These are phyloP conservation scores for Eretmocerus hayati DNA, from an alignment of 2,888 invertebrate species.

Conservation along the genomic window DNA sequence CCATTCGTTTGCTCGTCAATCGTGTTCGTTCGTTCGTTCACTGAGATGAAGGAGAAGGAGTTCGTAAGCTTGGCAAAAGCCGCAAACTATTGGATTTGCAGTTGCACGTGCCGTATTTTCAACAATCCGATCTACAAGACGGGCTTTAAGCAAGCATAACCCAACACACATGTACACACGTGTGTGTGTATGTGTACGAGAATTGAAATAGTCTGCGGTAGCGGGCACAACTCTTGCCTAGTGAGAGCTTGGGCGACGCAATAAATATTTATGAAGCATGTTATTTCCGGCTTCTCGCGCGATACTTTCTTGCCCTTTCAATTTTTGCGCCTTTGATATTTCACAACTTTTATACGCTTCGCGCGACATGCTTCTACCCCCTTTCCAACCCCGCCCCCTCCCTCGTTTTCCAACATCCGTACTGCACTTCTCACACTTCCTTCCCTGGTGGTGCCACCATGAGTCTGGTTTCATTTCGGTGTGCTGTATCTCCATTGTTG, in stretches of 20 bases:
- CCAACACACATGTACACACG: neutral
- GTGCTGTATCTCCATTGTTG: no score
- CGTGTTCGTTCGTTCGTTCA: neutral
- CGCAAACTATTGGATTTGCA: slow-evolving; percentile 13
- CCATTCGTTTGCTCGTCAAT: slow-evolving; percentile 11
- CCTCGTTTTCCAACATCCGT: neutral
- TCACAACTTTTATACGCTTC: neutral
- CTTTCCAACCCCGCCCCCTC: neutral
- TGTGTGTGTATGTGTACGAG: neutral
- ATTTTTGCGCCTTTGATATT: slow-evolving; percentile 12
- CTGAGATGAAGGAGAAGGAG: no score
- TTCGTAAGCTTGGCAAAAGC: no score
- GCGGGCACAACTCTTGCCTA: neutral
- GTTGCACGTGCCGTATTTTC: neutral
- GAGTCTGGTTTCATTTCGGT: no score
- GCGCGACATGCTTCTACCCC: no score
- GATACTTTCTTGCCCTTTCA: slow-evolving; percentile 9
- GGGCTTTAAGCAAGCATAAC: no score
- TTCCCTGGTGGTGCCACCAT: no score
- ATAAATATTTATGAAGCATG: slow-evolving; percentile 20
- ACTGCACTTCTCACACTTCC: neutral
- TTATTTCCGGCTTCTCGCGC: slow-evolving; percentile 6
- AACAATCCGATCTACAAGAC: slow-evolving; percentile 8
- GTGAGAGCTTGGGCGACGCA: slow-evolving; percentile 2
- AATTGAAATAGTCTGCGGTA: no score